Conservation (phyloP, 1,140 invertebrate species). For the Zaprionus ornatus region DNA sequence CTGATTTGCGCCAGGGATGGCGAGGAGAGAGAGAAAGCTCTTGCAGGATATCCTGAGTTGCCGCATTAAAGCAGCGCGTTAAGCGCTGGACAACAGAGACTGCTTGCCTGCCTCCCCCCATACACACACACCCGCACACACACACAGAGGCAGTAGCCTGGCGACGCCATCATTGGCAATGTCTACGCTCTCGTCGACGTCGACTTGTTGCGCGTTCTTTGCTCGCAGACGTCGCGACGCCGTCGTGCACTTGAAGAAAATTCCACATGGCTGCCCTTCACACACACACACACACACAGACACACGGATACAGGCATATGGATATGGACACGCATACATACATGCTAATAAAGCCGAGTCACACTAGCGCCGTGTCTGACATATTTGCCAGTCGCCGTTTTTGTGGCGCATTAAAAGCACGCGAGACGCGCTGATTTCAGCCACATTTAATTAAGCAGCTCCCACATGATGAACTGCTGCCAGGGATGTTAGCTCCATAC, state of each 20-base stretch:
- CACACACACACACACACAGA: neutral
- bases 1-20: neutral
- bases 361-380: conserved; percentile 13
- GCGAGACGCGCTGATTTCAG: conserved; percentile 24
- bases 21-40: neutral
- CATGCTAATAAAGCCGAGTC: conserved; percentile 33
- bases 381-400: conserved; percentile 20
- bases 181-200: neutral
- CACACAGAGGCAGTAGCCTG: conserved; percentile 38
- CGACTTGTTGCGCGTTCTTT: conserved; percentile 51
- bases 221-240: conserved; percentile 53
- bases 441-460: conserved; percentile 36
- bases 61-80: conserved; percentile 57
- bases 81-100: conserved; percentile 25
- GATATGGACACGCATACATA: neutral
- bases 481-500: neutral
- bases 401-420: conserved; percentile 33
- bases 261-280: conserved; percentile 20
- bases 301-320: neutral
- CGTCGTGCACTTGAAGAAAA: conserved; percentile 45
- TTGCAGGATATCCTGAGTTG: conserved; percentile 24
- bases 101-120: conserved; percentile 5
- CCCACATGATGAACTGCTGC: conserved; percentile 8
- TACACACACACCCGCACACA: conserved; percentile 24
- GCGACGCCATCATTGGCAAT: conserved; percentile 33